These are phyloP conservation scores for Mormyrus proboscirostris DNA, from an alignment of 2,797 vertebrate genomes.

Conservation along the genomic window DNA sequence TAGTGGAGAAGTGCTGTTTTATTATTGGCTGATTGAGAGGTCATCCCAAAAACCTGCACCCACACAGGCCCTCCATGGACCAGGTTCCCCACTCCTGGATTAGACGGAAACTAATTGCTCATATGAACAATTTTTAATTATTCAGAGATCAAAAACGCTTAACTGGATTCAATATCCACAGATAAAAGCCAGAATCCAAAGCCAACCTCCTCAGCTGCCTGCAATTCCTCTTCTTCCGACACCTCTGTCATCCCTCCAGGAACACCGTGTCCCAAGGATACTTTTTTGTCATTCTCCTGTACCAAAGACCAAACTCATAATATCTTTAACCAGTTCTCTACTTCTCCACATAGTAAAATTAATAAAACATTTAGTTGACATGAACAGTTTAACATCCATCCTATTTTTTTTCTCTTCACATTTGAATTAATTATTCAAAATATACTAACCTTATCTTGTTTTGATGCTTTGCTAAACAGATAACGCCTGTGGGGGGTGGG, in stretches of 20 bases:
- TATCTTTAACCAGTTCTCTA: background rate
- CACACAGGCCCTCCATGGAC: background rate
- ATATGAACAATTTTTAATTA: background rate
- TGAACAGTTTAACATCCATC: background rate
- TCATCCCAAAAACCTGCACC: background rate
- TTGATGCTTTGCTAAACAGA: conserved; percentile 77
- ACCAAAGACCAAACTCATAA: background rate
- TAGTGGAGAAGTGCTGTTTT: too few species aligned
- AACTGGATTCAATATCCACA: background rate
- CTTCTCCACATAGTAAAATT: background rate
- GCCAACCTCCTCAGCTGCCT: conserved; percentile 81
- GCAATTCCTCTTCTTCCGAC: conserved; percentile 77
- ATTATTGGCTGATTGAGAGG: background rate
- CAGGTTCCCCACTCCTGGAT: background rate
- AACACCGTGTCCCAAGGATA: conserved; percentile 42
- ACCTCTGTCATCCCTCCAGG: conserved; percentile 60
- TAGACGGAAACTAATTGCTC: background rate
- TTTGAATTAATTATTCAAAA: background rate
- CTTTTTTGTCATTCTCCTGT: conserved; percentile 74
- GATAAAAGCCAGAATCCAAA: background rate
- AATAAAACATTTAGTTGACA: background rate
- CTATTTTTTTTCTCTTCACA: background rate
- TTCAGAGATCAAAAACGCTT: background rate
- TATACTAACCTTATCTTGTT: conserved; percentile 69
- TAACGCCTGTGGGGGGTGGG: conserved; percentile 65